Conservation (phyloP, 2,888 invertebrate species). For the Bursaphelenchus okinawaensis region DNA sequence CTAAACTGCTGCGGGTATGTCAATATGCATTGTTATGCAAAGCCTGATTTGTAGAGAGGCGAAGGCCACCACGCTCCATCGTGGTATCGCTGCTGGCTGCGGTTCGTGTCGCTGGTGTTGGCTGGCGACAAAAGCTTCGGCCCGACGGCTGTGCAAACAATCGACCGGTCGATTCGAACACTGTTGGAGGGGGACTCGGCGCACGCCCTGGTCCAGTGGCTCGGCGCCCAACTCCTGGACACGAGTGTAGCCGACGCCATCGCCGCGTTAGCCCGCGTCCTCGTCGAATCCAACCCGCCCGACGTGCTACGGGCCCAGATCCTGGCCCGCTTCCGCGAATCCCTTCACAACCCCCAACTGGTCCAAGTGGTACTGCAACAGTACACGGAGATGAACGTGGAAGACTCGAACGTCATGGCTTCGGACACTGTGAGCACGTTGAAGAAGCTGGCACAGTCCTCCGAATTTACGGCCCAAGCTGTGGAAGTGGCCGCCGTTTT, state of each 20-base stretch:
- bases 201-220: constrained; percentile 48
- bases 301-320: constrained; percentile 42
- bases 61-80: constrained; percentile 39
- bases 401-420: constrained; percentile 30
- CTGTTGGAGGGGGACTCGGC: constrained; percentile 38
- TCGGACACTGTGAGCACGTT: constrained; percentile 28
- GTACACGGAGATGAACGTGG: constrained; percentile 26
- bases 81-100: constrained; percentile 51
- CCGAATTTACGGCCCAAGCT: constrained; percentile 34
- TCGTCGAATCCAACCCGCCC: constrained; percentile 38
- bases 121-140: constrained; percentile 35
- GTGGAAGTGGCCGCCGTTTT: constrained; percentile 34
- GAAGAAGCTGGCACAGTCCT: constrained; percentile 28
- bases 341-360: constrained; percentile 40
- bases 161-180: constrained; percentile 39
- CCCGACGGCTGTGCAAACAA: constrained; percentile 47
- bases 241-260: constrained; percentile 37
- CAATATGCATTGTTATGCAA: background rate
- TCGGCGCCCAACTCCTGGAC: constrained; percentile 39
- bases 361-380: constrained; percentile 41
- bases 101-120: constrained; percentile 45
- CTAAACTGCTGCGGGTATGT: background rate
- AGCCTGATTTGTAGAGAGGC: constrained; percentile 27
- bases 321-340: constrained; percentile 34
- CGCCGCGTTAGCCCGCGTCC: constrained; percentile 39